These are phyloP conservation scores for Zaprionus vittiger DNA, from an alignment of 1,140 invertebrate species.

Conservation along the genomic window DNA sequence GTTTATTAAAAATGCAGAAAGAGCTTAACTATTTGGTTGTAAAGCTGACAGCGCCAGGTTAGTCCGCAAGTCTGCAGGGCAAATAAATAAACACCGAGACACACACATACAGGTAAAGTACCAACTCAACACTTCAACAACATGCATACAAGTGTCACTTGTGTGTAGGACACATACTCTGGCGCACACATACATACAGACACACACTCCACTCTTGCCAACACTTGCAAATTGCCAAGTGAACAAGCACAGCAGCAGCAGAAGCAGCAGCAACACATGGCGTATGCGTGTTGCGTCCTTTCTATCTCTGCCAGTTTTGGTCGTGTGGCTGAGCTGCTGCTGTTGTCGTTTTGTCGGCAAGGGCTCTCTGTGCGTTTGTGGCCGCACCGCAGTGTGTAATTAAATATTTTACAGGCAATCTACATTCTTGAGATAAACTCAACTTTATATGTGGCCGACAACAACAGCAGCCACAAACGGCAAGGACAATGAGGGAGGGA, in stretches of 20 bases:
- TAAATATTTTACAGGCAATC: conserved; percentile 83
- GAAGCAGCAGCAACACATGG: conserved; percentile 36
- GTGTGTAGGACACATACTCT: conserved; percentile 72
- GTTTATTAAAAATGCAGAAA: conserved; percentile 81
- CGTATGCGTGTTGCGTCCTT: conserved; percentile 43
- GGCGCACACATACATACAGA: conserved; percentile 9
- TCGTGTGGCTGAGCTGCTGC: conserved; percentile 6
- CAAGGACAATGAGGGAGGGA: conserved; percentile 44
- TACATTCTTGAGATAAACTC: conserved; percentile 83
- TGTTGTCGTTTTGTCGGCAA: conserved; percentile 24
- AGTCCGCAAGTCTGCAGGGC: conserved; percentile 65
- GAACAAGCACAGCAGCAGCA: conserved; percentile 48
- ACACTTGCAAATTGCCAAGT: conserved; percentile 79
- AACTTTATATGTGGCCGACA: conserved; percentile 58
- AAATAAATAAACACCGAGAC: conserved; percentile 74
- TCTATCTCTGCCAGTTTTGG: conserved; percentile 16
- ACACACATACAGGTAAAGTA: conserved; percentile 38
- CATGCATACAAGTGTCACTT: conserved; percentile 77
- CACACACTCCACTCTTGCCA: conserved; percentile 66
- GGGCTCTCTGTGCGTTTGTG: conserved; percentile 42
- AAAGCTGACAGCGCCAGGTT: conserved; percentile 52
- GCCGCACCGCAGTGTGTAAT: conserved; percentile 75
- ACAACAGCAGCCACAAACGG: conserved; percentile 40
- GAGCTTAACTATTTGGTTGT: conserved; percentile 76
- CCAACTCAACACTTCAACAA: conserved; percentile 42